These are phyloP conservation scores for Microhierax caerulescens DNA, from an alignment of 2,797 vertebrate genomes.

Conservation along the genomic window DNA sequence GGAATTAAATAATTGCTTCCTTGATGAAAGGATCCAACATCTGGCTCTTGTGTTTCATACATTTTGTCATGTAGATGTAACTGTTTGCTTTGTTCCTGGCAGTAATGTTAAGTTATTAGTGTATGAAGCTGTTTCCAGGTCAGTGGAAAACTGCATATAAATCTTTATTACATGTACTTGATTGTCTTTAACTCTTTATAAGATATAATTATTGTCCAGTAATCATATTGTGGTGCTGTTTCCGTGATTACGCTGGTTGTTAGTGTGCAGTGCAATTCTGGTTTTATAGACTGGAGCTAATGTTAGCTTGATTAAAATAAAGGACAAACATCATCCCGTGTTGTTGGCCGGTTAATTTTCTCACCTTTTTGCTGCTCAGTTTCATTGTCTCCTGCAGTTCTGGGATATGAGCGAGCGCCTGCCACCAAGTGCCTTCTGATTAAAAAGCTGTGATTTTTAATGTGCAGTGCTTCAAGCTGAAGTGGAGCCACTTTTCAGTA, in stretches of 20 bases:
- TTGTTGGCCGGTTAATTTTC: not conserved
- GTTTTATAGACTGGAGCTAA: constrained; percentile 42
- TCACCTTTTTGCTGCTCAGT: not conserved
- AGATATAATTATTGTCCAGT: constrained; percentile 19
- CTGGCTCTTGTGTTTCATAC: not conserved
- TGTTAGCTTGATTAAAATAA: constrained; percentile 26
- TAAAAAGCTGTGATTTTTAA: not conserved
- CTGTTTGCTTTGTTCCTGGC: constrained; percentile 36
- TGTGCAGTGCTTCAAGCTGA: not conserved
- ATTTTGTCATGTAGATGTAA: constrained; percentile 10
- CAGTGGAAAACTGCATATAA: constrained; percentile 26
- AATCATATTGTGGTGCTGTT: not conserved
- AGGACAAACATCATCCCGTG: not conserved
- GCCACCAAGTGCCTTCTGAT: not conserved
- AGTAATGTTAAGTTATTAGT: constrained; percentile 4
- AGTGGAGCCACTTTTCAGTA: not conserved
- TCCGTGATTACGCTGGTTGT: not conserved
- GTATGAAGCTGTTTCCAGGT: constrained; percentile 18
- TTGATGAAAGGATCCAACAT: constrained; percentile 13
- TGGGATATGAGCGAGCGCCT: not conserved
- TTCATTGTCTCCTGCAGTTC: not conserved
- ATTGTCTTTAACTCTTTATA: constrained; percentile 50
- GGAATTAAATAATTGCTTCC: constrained; percentile 24
- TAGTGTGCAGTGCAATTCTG: constrained; percentile 15
- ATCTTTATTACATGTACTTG: constrained; percentile 28